Base-by-base conservation (phyloP, 1,140 invertebrate species). In the Drosophila elegans region DNA sequence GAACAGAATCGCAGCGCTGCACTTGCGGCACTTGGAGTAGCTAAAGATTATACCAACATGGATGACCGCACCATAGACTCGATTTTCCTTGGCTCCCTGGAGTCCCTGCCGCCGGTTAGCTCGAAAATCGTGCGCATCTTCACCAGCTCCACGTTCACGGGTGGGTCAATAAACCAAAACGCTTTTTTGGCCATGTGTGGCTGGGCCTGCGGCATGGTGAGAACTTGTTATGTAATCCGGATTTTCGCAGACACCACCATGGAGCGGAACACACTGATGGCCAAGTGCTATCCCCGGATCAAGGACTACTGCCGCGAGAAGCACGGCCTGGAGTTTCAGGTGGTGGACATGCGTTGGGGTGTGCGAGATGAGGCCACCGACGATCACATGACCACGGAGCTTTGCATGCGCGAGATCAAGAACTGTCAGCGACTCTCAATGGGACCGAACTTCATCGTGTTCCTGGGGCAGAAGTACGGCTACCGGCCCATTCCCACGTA, bases 331-430 rank as follows among this genome's bases (percentile, higher is more conserved):
- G 98, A 99, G 92, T 99, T 99, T 94, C 98, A 99, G 95, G 98
- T 99, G 1, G 98, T 99, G 21, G 98, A 99, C 93, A 99, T 99
- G 98, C 94, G 98, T 92, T 99, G 98, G 98, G 98, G 98, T 21
- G 91, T 98, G 3, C 94, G 97, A 85, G 98, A 99, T 88, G 98
- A 99, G 93, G 98, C 98, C 0, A 99, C 98, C 0, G 98, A 99
- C 92, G 98, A 99, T 95, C 98, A 99, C 93, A 98, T 99, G 98
- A 99, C 98, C 7, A 99, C 98, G 0, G 97, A 99, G 86, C 94
- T 99, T 0, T 99, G 98, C 91, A 99, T 99, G 97, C 95, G 97
- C 71, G 98, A 99, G 94, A 99, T 99, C 63, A 96, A 97, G 92
- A 99, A 99, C 93, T 99, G 98, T 92, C 98, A 99, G 93, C 94